Evolutionary conservation across 2,888 invertebrate genomes (phyloP), one percentile per base, ranked within the genome.

Genomic region (Tenthredo scrophulariae): DNA sequence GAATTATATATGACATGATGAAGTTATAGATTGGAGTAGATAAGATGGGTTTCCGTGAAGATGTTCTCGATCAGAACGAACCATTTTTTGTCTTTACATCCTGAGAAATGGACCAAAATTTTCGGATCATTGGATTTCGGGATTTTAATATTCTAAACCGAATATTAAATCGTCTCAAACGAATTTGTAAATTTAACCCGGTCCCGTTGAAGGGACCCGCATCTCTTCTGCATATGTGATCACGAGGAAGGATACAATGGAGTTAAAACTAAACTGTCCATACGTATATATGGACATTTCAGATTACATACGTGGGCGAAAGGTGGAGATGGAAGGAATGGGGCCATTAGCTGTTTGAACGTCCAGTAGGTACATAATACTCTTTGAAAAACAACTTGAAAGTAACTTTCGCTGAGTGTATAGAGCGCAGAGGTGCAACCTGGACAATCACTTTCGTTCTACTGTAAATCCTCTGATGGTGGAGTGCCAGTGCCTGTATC

Each of bases 361-460:
- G n/a, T 77, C 33, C 33, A 33, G 29, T 65, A 29, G 43, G 77
- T 3, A 72, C 40, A 33, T 77, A 77, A 77, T 77, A 54, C 77
- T 29, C 54, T 77, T 77, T 77, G 77, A 54, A 37, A 77, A 77
- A 77, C 54, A 50, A 77, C 77, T 77, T 77, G 77, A 77, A 77
- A 77, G 77, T 77, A 77, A 77, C 77, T 77, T 77, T 77, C 26
- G 77, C 15, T 15, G 67, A 33, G 33, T 6, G 18, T 33, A 13
- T 10, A 29, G 67, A 67, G 67, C 29, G 10, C 26, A 50, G 50
- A 54, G 46, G 77, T 77, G 77, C 50, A 77, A 77, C 50, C 77
- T 15, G 77, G 33, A 77, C 77, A 54, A 77, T 77, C 77, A 46
- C 50, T 77, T 77, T 77, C 46, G 46, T 77, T 77, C 26, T 33